Conservation (phyloP, 2,113 vertebrate species). For the Meriones unguiculatus region DNA sequence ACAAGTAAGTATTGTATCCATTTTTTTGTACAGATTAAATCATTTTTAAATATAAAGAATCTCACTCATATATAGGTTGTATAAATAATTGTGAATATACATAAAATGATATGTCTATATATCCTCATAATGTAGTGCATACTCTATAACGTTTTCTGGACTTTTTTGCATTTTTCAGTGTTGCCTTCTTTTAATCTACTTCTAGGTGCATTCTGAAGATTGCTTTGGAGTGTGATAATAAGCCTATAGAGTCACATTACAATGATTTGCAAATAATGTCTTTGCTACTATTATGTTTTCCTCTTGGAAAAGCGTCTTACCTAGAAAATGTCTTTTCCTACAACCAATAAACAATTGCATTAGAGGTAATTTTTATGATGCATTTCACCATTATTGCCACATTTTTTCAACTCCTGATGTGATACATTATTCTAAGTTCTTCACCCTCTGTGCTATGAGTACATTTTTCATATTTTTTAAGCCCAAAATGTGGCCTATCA, state of each 20-base stretch:
- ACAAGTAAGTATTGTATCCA: background rate
- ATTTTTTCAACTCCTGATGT: background rate
- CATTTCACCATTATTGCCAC: background rate
- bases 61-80: background rate
- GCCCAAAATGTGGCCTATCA: background rate
- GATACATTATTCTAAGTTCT: background rate
- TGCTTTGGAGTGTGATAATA: slow-evolving; percentile 50
- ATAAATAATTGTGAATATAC: background rate
- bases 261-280: slow-evolving; percentile 67
- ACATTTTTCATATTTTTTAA: background rate
- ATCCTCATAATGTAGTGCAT: background rate
- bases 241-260: slow-evolving; percentile 23
- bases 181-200: slow-evolving; percentile 52
- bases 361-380: slow-evolving; percentile 26
- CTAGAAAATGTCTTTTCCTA: slow-evolving; percentile 37
- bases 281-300: background rate
- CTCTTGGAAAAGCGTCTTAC: slow-evolving; percentile 48
- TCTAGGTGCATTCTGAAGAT: slow-evolving; percentile 48
- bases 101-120: background rate
- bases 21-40: slow-evolving; percentile 21
- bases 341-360: slow-evolving; percentile 45
- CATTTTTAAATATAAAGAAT: slow-evolving; percentile 37
- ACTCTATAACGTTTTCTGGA: slow-evolving; percentile 10
- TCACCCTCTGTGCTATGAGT: background rate
- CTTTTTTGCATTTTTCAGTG: background rate